Base-by-base conservation (phyloP, 2,113 vertebrate species). In the Lepidothrix coronata region DNA sequence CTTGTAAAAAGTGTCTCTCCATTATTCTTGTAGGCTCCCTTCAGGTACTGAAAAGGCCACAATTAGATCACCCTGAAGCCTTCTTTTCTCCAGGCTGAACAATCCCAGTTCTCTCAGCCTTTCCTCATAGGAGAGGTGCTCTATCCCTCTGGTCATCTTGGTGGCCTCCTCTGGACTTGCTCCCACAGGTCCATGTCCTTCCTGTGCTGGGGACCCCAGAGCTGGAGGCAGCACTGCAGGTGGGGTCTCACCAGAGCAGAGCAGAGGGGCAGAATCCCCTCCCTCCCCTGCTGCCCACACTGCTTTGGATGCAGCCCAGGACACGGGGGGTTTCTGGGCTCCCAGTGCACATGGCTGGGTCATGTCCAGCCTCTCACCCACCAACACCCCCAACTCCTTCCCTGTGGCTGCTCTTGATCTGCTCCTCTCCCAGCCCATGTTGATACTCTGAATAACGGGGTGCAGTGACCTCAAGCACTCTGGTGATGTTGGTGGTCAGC, bases 281-380 rank as follows among this genome's bases (percentile, higher is more conserved):
- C 86, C 51, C 76, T 65, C 51, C 30, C 83, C 71, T 58, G 51
- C 71, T 85, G 71, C 57, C 66, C 75, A 72, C 2, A 4, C 74
- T 43, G 30, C 58, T 73, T 3, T 43, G 39, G 51, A 0, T 49
- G 59, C 43, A 88, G 67, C 86, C 35, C 35, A 48, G 85, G 0
- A 78, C 12, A 77, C 0, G 8, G 5, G 7, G 2, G 23, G n/a
- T 4, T 48, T 41, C 35, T 59, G 37, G 28, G 43, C 24, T 54
- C 3, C 18, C 4, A 54, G 3, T 3, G 13, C 67, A 13, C 22
- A 2, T 6, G 3, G 20, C 9, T 1, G 3, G 41, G 2, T 4
- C 65, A 25, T 14, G 30, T 15, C 23, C 57, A 62, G 20, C 28
- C 31, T 51, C 65, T 71, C 48, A 52, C 5, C 23, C 54, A 52